Conservation (phyloP, 64 coral and sea anemone species). For the Stichodactyla mertensii region DNA sequence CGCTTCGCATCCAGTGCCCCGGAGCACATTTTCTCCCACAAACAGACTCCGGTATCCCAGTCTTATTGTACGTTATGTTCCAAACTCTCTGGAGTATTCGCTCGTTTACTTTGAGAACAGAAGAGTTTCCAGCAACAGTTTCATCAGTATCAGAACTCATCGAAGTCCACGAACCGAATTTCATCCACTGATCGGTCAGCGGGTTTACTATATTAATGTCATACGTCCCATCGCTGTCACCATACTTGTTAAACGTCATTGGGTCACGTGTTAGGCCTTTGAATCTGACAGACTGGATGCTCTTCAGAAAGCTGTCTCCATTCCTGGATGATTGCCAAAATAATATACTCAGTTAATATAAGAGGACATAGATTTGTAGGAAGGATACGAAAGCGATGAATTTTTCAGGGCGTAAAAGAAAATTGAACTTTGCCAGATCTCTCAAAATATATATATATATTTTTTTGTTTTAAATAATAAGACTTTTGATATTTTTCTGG, state of each 20-base stretch:
- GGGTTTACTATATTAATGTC: slow-evolving; percentile 65
- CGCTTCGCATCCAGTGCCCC: slow-evolving; percentile 45
- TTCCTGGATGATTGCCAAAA: background rate
- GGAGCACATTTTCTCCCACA: slow-evolving; percentile 61
- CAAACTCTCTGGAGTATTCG: slow-evolving; percentile 32
- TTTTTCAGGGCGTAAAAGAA: too few relatives aligned
- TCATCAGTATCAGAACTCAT: slow-evolving; percentile 52
- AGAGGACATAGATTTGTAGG: too few relatives aligned
- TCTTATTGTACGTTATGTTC: slow-evolving; percentile 24
- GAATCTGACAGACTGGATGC: slow-evolving; percentile 58
- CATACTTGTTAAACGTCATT: slow-evolving; percentile 61
- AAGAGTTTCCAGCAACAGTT: background rate
- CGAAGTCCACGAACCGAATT: slow-evolving; percentile 64
- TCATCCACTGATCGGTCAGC: slow-evolving; percentile 47
- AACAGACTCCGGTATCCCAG: slow-evolving; percentile 31
- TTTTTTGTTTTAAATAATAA: too few relatives aligned
- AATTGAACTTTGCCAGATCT: too few relatives aligned
- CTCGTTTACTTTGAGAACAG: background rate
- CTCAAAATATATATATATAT: too few relatives aligned
- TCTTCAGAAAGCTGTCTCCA: slow-evolving; percentile 49
- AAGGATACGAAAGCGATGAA: too few relatives aligned
- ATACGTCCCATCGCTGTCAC: slow-evolving; percentile 63
- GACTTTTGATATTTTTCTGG: too few relatives aligned
- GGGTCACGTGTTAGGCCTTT: slow-evolving; percentile 54
- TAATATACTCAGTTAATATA: too few relatives aligned